Conservation (phyloP, 2,888 invertebrate genomes). For the Rhynchonema sp. region DNA sequence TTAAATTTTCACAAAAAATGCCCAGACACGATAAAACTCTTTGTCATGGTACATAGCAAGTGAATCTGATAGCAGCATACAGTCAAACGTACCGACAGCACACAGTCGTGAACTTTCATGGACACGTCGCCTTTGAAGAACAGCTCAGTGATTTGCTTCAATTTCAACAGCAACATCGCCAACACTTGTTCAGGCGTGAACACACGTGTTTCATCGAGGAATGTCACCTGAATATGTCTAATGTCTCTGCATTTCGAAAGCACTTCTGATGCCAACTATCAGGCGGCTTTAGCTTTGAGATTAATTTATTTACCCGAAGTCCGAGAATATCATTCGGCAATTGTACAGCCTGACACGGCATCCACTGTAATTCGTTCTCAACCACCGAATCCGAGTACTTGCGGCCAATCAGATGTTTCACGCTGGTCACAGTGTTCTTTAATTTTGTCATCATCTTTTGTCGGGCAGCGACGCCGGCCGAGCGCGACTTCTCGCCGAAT, state of each 20-base stretch:
- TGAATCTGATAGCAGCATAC: too few species aligned
- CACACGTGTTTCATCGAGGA: conserved; percentile 60
- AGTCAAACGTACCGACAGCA: conserved; percentile 34
- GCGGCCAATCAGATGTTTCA: conserved; percentile 77
- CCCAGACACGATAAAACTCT: too few species aligned
- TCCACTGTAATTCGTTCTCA: conserved; percentile 55
- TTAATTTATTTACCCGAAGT: too few species aligned
- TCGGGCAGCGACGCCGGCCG: conserved; percentile 85
- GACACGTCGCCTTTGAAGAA: conserved; percentile 67
- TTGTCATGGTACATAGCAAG: too few species aligned
- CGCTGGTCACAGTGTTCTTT: conserved; percentile 81
- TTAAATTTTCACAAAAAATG: not conserved
- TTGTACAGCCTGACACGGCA: conserved; percentile 59
- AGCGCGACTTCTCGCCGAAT: conserved; percentile 72
- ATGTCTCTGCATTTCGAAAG: too few species aligned
- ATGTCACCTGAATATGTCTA: conserved; percentile 54
- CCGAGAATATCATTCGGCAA: conserved; percentile 60
- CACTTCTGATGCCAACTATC: too few species aligned
- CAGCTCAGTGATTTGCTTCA: conserved; percentile 68
- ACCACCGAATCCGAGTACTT: conserved; percentile 65
- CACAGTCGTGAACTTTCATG: conserved; percentile 38
- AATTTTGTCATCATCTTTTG: conserved; percentile 90
- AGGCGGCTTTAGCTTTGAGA: too few species aligned
- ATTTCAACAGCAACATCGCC: conserved; percentile 86
- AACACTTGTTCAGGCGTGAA: conserved; percentile 79